These are phyloP conservation scores for Brachionus asplanchnoidis DNA, from an alignment of 1,140 invertebrate genomes.

Conservation along the genomic window DNA sequence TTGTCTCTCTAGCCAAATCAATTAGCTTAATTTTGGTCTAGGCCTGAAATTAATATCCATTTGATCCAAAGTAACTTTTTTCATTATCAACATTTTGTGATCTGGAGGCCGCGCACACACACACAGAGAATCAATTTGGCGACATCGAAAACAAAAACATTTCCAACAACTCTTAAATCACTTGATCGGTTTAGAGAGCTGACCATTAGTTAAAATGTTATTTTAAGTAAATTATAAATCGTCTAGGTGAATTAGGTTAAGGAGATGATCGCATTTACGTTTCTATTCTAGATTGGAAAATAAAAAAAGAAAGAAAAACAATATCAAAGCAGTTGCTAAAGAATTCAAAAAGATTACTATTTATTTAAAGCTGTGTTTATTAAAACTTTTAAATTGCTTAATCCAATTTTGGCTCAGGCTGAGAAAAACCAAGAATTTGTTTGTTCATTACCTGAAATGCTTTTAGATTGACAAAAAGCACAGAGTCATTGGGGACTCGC, in stretches of 20 bases:
- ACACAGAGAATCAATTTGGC: background rate
- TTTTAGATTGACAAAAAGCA: background rate
- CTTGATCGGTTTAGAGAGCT: background rate
- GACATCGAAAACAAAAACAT: background rate
- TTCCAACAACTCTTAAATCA: background rate
- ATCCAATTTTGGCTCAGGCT: background rate
- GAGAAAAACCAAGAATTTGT: background rate
- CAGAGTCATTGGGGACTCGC: background rate
- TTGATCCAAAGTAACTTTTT: background rate
- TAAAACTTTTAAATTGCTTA: conserved; percentile 6
- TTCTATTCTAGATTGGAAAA: background rate
- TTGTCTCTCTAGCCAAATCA: background rate
- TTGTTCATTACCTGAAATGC: background rate
- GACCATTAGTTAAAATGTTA: conserved; percentile 14
- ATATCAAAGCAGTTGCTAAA: conserved; percentile 11
- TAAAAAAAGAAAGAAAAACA: background rate
- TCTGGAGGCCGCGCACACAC: too few relatives aligned
- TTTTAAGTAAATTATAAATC: conserved; percentile 3
- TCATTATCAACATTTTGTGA: background rate
- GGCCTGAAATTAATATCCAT: background rate
- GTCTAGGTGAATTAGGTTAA: conserved; percentile 35
- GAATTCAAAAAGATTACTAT: background rate
- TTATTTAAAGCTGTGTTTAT: background rate
- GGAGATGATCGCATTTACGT: conserved; percentile 6
- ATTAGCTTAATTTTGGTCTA: too few relatives aligned